Evolutionary conservation across 2,797 vertebrate genomes (phyloP).

Genomic region (Lycodopsis pacificus): DNA sequence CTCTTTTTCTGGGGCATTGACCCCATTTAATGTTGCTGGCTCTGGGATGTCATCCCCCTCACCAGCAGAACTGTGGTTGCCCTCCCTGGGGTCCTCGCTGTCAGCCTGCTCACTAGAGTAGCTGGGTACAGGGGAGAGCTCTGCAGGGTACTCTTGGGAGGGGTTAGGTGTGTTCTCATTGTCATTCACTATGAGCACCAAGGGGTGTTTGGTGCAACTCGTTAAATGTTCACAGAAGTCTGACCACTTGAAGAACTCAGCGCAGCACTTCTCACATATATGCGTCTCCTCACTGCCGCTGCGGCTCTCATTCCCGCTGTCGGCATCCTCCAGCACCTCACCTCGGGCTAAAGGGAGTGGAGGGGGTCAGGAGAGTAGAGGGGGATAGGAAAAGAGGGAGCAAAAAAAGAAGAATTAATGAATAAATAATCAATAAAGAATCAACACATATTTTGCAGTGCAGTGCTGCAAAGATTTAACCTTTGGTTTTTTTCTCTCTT

Average conservation of each 20-base stretch:
- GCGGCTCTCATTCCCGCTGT: constrained; percentile 95
- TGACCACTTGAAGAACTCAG: constrained; percentile 98
- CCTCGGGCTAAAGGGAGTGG: constrained; percentile 85
- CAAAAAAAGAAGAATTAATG: constrained; percentile 80
- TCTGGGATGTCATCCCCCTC: constrained; percentile 88
- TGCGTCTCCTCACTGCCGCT: constrained; percentile 97
- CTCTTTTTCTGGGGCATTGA: constrained; percentile 84
- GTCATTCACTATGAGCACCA: constrained; percentile 96
- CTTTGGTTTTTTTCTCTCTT: constrained; percentile 80
- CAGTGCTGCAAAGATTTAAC: constrained; percentile 85
- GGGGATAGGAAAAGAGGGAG: constrained; percentile 40
- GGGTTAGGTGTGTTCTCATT: constrained; percentile 90
- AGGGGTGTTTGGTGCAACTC: constrained; percentile 94
- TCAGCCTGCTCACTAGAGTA: constrained; percentile 91
- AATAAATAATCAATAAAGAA: constrained; percentile 86
- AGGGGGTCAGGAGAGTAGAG: constrained; percentile 49
- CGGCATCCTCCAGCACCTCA: constrained; percentile 92
- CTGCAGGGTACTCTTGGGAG: constrained; percentile 87
- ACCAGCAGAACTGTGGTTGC: constrained; percentile 82
- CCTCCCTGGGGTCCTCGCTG: constrained; percentile 90
- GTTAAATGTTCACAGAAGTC: constrained; percentile 97
- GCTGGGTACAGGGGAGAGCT: constrained; percentile 91
- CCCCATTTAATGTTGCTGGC: constrained; percentile 75
- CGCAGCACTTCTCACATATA: constrained; percentile 96
- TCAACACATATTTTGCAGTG: constrained; percentile 86